These are phyloP conservation scores for Plagiodera versicolora DNA, from an alignment of 2,888 invertebrate species.

Conservation along the genomic window DNA sequence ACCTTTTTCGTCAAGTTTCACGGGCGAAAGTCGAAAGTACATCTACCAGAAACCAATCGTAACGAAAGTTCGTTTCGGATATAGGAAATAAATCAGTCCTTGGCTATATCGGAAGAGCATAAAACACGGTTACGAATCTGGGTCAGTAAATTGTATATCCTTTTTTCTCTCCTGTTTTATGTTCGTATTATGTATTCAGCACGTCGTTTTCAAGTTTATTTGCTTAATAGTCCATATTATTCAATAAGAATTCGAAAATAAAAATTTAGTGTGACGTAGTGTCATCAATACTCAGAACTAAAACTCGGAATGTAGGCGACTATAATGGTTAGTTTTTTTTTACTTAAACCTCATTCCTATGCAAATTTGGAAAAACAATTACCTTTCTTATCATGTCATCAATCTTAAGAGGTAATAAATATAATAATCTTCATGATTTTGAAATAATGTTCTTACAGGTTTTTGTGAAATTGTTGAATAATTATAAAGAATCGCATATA, in stretches of 20 bases:
- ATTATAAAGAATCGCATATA: too few relatives aligned
- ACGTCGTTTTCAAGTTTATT: conserved; percentile 5
- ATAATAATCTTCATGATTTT: too few relatives aligned
- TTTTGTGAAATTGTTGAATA: too few relatives aligned
- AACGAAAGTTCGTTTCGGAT: background rate
- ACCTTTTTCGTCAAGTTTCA: background rate
- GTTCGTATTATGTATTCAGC: conserved; percentile 18
- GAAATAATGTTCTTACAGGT: too few relatives aligned
- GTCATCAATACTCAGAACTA: too few relatives aligned
- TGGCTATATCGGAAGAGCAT: background rate
- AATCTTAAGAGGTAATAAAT: too few relatives aligned
- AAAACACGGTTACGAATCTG: conserved; percentile 21
- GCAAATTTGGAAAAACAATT: too few relatives aligned
- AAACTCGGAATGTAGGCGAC: too few relatives aligned
- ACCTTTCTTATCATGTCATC: too few relatives aligned
- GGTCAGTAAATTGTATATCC: conserved; percentile 21
- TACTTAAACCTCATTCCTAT: too few relatives aligned
- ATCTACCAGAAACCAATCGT: background rate
- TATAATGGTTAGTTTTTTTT: too few relatives aligned
- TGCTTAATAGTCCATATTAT: conserved; percentile 5
- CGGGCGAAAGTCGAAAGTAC: background rate
- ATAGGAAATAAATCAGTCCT: background rate
- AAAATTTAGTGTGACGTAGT: background rate
- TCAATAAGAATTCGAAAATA: background rate
- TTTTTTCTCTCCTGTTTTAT: conserved; percentile 18